These are phyloP conservation scores for Balaeniceps rex DNA, from an alignment of 2,113 vertebrate genomes.

Conservation along the genomic window DNA sequence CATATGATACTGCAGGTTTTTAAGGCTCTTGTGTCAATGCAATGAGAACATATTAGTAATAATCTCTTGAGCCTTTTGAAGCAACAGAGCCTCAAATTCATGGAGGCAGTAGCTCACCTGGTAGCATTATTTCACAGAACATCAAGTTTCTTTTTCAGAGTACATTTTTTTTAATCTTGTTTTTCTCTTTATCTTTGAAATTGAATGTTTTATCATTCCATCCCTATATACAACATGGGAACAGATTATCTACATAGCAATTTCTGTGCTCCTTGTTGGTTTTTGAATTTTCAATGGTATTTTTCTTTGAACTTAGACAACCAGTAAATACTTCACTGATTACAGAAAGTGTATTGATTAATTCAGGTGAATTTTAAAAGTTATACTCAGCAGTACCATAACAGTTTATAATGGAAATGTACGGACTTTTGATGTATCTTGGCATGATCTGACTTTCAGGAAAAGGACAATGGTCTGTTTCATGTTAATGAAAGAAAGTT, in stretches of 20 bases:
- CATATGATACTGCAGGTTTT: neutral
- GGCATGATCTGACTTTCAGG: neutral
- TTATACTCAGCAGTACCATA: neutral
- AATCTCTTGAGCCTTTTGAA: neutral
- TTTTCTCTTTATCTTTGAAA: neutral
- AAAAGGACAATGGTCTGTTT: neutral
- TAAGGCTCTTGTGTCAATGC: neutral
- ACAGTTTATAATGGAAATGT: neutral
- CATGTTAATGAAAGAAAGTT: neutral
- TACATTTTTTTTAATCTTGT: neutral
- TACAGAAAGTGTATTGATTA: neutral
- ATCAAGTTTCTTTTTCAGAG: neutral
- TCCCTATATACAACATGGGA: neutral
- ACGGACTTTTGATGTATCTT: neutral
- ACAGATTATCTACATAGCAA: neutral
- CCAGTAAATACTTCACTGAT: neutral
- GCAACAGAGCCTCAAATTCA: neutral
- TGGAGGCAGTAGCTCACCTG: neutral
- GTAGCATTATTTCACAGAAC: neutral
- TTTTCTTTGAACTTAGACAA: neutral
- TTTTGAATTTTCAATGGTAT: neutral
- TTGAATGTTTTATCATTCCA: neutral
- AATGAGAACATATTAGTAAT: neutral
- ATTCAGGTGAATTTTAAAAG: neutral
- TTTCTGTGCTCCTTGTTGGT: neutral